Percentiles rank a stretch among this genome's conserved stretches.
Evolutionary conservation across 2,113 vertebrate species (phyloP).

Genomic region (Physeter macrocephalus): DNA sequence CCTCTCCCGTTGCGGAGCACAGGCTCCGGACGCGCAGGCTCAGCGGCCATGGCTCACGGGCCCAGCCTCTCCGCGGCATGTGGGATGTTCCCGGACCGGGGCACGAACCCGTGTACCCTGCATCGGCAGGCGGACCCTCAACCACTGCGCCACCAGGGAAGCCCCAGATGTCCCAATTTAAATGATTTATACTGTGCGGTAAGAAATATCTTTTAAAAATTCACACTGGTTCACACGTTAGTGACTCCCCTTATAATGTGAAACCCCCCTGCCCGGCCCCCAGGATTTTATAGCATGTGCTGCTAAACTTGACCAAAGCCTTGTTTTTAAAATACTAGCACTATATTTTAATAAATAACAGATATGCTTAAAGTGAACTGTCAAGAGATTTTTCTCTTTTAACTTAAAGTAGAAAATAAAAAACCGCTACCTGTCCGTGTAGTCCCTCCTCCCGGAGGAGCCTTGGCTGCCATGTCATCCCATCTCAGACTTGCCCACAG

Average conservation of each 20-base stretch:
- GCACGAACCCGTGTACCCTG: too few species aligned
- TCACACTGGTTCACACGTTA: neutral
- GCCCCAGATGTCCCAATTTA: neutral
- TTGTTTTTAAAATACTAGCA: neutral
- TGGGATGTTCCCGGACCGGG: too few species aligned
- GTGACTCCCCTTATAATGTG: neutral
- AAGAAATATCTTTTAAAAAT: neutral
- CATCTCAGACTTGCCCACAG: slow-evolving; percentile 96
- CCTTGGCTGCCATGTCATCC: slow-evolving; percentile 99
- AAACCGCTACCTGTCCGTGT: slow-evolving; percentile 93
- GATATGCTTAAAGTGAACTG: neutral
- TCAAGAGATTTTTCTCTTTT: neutral
- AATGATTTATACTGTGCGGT: neutral
- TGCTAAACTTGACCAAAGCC: neutral
- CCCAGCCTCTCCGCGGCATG: too few species aligned
- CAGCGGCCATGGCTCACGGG: too few species aligned
- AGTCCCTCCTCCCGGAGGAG: slow-evolving; percentile 91
- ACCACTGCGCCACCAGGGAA: too few species aligned
- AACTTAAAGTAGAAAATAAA: slow-evolving; percentile 2
- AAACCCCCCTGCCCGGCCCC: neutral
- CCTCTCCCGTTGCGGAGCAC: too few species aligned
- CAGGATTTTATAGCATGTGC: neutral
- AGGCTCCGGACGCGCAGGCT: too few species aligned
- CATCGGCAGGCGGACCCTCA: too few species aligned
- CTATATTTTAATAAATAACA: neutral